Evolutionary conservation across 2,113 vertebrate species (phyloP), one percentile per base, ranked within the genome.

Genomic region (Sorex araneus): DNA sequence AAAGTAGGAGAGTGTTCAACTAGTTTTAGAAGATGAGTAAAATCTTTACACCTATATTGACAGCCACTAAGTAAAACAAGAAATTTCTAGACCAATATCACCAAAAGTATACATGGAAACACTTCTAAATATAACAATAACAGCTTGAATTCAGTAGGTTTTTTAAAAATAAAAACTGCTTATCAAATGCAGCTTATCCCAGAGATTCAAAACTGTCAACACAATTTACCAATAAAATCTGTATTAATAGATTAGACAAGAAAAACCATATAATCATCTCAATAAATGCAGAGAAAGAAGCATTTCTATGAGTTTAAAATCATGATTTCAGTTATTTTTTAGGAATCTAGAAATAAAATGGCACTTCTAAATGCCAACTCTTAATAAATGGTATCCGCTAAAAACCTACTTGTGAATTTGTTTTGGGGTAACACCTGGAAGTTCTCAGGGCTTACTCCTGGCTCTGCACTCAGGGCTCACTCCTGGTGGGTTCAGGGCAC

Each of bases 221-320:
- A 57, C 90, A 86, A 84, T 83, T 7, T 85, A 74, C 45, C 25
- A 89, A 83, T 84, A 75, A 93, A 89, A 86, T 92, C 69, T 86
- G 6, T 43, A 69, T 86, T 93, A 73, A 87, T 74, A 63, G 66
- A 50, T 78, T 86, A 63, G 57, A 87, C 28, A 27, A 88, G 10
- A 32, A 77, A 90, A 94, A 84, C 28, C 25, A 93, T 80, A 76
- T 69, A 82, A 84, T 74, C 12, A 86, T 75, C 71, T 64, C 28
- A 74, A 16, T 81, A 78, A 81, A 11, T 69, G 27, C 2, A 67
- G 71, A 83, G 30, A 92, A 71, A 80, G 8, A 63, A 87, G n/a
- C 8, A 47, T 86, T 67, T 67, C 34, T 88, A 73, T 82, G 70
- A 12, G 15, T 89, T 93, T 47, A 83, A 70, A 78, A 60, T 43